Conservation (phyloP, 2,888 invertebrate genomes). For the Lathronympha strigana region DNA sequence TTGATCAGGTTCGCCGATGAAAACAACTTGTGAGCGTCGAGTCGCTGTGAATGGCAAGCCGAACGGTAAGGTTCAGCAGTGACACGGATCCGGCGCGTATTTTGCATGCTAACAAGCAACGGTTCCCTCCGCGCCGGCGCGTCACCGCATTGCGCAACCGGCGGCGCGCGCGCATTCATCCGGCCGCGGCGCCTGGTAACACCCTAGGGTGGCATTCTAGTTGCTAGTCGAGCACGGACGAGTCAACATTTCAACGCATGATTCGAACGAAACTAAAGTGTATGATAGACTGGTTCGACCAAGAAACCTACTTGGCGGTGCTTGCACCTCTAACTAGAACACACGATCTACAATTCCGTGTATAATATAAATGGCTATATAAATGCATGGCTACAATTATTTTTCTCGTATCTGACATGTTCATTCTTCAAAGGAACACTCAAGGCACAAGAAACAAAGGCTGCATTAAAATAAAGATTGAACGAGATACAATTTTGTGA, state of each 20-base stretch:
- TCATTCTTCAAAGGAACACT: slow-evolving; percentile 1
- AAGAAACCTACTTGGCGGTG: neutral
- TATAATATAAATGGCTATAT: slow-evolving; percentile 10
- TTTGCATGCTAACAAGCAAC: slow-evolving; percentile 79
- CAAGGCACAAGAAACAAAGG: neutral
- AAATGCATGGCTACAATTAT: neutral
- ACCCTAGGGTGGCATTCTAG: neutral
- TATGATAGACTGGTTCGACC: neutral
- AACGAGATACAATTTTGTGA: neutral
- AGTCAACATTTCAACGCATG: neutral
- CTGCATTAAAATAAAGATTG: neutral
- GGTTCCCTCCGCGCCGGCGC: slow-evolving; percentile 58
- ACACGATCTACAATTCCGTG: slow-evolving; percentile 32
- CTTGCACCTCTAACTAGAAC: neutral
- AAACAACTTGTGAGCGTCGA: neutral
- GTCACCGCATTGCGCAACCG: slow-evolving; percentile 71
- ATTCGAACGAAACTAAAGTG: neutral
- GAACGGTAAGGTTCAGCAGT: slow-evolving; percentile 60
- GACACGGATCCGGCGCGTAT: slow-evolving; percentile 62
- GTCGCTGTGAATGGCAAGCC: neutral
- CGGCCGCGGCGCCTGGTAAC: slow-evolving; percentile 57
- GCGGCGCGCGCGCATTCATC: slow-evolving; percentile 70
- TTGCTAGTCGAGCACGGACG: neutral
- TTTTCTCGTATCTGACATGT: neutral
- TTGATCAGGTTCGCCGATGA: neutral